These are phyloP conservation scores for Epizoanthus rinbou DNA, from an alignment of 92 coral and sea anemone genomes.

Conservation along the genomic window DNA sequence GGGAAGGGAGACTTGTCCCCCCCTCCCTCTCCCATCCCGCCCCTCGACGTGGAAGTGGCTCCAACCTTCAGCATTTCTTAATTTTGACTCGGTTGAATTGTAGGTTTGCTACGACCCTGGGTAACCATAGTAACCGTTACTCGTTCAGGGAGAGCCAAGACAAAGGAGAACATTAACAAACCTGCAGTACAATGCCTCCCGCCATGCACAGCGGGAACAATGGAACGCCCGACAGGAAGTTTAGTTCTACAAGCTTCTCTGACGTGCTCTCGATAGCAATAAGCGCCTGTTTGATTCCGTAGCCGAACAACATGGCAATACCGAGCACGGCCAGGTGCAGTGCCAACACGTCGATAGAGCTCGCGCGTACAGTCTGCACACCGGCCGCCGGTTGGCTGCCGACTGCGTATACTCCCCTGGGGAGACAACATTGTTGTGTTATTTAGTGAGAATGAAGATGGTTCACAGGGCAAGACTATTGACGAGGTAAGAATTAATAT, in stretches of 20 bases:
- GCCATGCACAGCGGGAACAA: slow-evolving; percentile 85
- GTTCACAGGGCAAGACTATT: too few species aligned
- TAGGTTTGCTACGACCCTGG: too few species aligned
- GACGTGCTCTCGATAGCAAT: slow-evolving; percentile 79
- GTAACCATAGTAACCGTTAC: neutral
- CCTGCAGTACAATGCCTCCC: slow-evolving; percentile 81
- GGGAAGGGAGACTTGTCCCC: too few species aligned
- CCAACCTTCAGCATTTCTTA: too few species aligned
- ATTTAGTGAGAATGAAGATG: neutral
- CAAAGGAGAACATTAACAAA: neutral
- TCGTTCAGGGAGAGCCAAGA: neutral
- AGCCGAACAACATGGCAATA: slow-evolving; percentile 81
- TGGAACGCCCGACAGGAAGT: slow-evolving; percentile 80
- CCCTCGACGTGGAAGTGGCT: too few species aligned
- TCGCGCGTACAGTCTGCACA: slow-evolving; percentile 79
- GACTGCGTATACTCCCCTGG: slow-evolving; percentile 79
- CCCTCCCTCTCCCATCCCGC: too few species aligned
- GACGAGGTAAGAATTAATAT: too few species aligned
- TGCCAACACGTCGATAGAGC: slow-evolving; percentile 85
- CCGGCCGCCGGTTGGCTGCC: slow-evolving; percentile 83
- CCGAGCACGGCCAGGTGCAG: slow-evolving; percentile 74
- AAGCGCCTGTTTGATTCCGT: slow-evolving; percentile 65
- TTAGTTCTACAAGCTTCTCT: slow-evolving; percentile 64
- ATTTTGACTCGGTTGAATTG: too few species aligned
- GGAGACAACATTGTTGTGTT: neutral